Evolutionary conservation across 2,888 invertebrate species (phyloP).

Genomic region (Blomia tropicalis): DNA sequence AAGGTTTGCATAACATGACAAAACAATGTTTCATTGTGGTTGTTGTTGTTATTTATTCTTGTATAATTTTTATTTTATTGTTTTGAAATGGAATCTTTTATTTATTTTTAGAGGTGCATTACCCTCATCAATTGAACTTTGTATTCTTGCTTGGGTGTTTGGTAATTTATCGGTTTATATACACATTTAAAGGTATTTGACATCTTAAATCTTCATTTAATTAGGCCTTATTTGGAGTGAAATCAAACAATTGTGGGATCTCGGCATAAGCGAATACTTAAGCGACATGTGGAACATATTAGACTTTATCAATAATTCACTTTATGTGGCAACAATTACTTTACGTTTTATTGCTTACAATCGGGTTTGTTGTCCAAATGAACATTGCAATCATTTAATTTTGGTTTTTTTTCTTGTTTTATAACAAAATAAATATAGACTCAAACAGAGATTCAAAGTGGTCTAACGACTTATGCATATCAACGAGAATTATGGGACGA

Average conservation of each 20-base stretch:
- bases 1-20: not conserved
- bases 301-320: conserved; percentile 92
- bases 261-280: conserved; percentile 85
- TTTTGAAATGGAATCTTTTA: not conserved
- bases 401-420: not conserved
- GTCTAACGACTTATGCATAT: conserved; percentile 41
- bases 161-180: conserved; percentile 42
- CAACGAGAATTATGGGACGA: conserved; percentile 87
- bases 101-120: conserved; percentile 54
- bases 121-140: conserved; percentile 87
- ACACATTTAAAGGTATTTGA: no score
- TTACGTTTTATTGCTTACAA: conserved; percentile 83
- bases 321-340: conserved; percentile 92
- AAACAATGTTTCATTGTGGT: not conserved
- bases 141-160: conserved; percentile 85
- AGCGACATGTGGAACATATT: conserved; percentile 99
- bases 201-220: not conserved
- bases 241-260: conserved; percentile 96
- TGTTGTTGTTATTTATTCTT: not conserved
- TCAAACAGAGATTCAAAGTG: conserved; percentile 48
- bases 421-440: conserved; percentile 49
- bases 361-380: conserved; percentile 54
- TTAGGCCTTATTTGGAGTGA: conserved; percentile 93
- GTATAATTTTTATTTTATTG: not conserved
- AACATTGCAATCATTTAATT: not conserved